Conservation (phyloP, 2,113 vertebrate genomes). For the Heterotis niloticus region DNA sequence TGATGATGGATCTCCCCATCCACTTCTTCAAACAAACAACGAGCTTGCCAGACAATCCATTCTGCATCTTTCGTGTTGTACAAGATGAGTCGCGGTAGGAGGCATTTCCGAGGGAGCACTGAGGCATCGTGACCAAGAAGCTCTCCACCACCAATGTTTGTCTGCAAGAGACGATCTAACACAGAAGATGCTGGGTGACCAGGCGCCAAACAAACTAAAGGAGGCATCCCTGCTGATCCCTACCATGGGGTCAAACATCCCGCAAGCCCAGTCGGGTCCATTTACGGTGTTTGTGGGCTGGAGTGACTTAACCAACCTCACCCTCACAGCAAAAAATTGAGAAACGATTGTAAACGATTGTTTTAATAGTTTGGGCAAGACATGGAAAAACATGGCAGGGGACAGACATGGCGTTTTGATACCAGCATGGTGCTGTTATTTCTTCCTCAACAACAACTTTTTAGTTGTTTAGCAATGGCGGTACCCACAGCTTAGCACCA, state of each 20-base stretch:
- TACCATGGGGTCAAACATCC: no score
- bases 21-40: no score
- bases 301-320: conserved; percentile 11
- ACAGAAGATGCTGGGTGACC: no score
- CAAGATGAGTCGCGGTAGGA: no score
- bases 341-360: conserved; percentile 26
- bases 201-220: no score
- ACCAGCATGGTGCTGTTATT: conserved; percentile 18
- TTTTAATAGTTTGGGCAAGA: conserved; percentile 35
- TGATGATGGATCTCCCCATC: background rate
- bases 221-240: no score
- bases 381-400: conserved; percentile 20
- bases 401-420: conserved; percentile 21
- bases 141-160: no score
- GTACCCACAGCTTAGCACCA: background rate
- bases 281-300: background rate
- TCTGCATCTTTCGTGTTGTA: no score
- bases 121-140: no score
- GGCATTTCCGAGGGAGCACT: no score
- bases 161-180: no score
- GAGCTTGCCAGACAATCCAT: no score
- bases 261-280: background rate
- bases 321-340: conserved; percentile 29
- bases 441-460: conserved; percentile 23
- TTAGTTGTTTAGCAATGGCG: conserved; percentile 25